Evolutionary conservation across 2,113 vertebrate genomes (phyloP).

Genomic region (Ptilorrhoa leucosticta): DNA sequence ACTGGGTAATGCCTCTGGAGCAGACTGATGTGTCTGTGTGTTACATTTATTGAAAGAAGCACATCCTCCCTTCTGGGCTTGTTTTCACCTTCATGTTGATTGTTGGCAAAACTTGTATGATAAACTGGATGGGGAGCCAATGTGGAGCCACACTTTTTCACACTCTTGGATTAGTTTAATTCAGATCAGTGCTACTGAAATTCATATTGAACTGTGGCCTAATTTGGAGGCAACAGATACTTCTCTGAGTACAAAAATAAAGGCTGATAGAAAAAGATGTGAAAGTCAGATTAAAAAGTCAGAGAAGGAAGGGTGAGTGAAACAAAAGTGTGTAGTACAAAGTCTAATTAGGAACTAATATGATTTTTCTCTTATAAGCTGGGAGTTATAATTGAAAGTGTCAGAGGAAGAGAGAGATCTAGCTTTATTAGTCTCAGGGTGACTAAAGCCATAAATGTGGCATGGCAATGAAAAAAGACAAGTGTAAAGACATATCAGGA

Average conservation of each 20-base stretch:
- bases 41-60: background rate
- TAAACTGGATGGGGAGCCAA: background rate
- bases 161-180: background rate
- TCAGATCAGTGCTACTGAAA: background rate
- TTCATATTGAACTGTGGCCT: background rate
- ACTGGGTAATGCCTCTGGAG: background rate
- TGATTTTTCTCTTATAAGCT: conserved; percentile 26
- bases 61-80: background rate
- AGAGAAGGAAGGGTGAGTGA: background rate
- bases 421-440: conserved; percentile 27
- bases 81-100: background rate
- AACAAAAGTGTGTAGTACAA: background rate
- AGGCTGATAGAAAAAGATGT: background rate
- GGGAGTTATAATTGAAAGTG: conserved; percentile 47
- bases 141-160: background rate
- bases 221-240: background rate
- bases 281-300: background rate
- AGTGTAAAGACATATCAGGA: background rate
- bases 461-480: conserved; percentile 10
- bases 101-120: background rate
- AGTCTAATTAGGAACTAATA: conserved; percentile 40
- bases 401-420: conserved; percentile 10
- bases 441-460: conserved; percentile 26
- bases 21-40: background rate
- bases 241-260: background rate